These are phyloP conservation scores for Zoanthus sansibaricus DNA, from an alignment of 92 coral and sea anemone genomes.

Conservation along the genomic window DNA sequence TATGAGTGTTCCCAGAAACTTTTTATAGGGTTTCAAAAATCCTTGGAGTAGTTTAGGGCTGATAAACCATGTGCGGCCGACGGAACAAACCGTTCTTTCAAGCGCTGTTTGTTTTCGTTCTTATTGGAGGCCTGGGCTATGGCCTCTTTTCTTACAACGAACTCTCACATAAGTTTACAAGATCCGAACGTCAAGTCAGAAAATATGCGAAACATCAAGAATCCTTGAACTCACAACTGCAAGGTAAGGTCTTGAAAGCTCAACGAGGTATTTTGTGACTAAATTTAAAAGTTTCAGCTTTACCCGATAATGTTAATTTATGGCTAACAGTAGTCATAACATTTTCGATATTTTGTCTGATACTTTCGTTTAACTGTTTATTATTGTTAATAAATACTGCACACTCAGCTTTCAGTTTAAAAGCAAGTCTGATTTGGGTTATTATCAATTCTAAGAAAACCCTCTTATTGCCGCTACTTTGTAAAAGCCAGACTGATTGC, in stretches of 20 bases:
- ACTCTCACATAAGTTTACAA: conserved; percentile 62
- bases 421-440: too few species aligned
- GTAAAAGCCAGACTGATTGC: too few species aligned
- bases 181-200: conserved; percentile 65
- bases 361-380: too few species aligned
- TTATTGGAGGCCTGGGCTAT: conserved; percentile 73
- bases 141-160: conserved; percentile 65
- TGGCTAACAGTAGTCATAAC: too few species aligned
- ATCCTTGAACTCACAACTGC: conserved; percentile 80
- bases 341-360: too few species aligned
- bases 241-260: conserved; percentile 61
- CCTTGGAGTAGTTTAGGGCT: not conserved
- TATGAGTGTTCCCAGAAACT: not conserved
- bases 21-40: not conserved
- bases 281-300: too few species aligned
- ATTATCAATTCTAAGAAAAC: too few species aligned
- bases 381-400: too few species aligned
- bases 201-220: conserved; percentile 75
- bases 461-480: too few species aligned
- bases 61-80: conserved; percentile 59
- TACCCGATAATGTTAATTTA: too few species aligned
- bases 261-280: too few species aligned
- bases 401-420: too few species aligned
- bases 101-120: conserved; percentile 67
- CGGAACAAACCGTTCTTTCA: conserved; percentile 75